Evolutionary conservation across 2,797 vertebrate genomes (phyloP).

Genomic region (Poliocrania exsul): DNA sequence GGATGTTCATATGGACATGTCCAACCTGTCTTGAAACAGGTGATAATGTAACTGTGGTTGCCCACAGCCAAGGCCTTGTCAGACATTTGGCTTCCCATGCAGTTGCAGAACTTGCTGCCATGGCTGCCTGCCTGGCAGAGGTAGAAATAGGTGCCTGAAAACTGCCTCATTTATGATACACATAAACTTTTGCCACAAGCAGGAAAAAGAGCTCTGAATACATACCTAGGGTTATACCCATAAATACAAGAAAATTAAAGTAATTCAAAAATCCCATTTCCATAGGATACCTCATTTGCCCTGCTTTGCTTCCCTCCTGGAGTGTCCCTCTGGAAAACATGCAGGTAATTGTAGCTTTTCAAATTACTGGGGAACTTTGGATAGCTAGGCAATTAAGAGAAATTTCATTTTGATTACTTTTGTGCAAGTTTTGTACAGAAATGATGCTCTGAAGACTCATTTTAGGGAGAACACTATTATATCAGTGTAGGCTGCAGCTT

Average conservation of each 20-base stretch:
- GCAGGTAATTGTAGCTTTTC: background rate
- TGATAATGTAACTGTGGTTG: background rate
- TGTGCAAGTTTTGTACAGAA: background rate
- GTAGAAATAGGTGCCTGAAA: background rate
- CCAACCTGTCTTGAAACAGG: background rate
- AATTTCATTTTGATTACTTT: conserved; percentile 18
- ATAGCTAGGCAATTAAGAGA: background rate
- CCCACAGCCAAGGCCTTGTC: background rate
- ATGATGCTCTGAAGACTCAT: background rate
- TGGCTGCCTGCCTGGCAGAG: background rate
- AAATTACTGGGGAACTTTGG: background rate
- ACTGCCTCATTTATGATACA: background rate
- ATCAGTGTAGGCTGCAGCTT: background rate
- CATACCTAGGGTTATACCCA: background rate
- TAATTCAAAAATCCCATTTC: background rate
- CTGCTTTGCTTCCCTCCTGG: fast-evolving
- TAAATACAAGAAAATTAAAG: background rate
- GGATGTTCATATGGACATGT: background rate
- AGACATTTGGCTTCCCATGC: background rate
- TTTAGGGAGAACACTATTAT: background rate
- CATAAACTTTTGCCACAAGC: background rate
- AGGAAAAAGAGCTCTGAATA: background rate
- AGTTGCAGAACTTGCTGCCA: fast-evolving
- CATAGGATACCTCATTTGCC: background rate
- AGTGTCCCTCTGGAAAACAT: background rate